Evolutionary conservation across 2,113 vertebrate genomes (phyloP).

Genomic region (Aptenodytes patagonicus): DNA sequence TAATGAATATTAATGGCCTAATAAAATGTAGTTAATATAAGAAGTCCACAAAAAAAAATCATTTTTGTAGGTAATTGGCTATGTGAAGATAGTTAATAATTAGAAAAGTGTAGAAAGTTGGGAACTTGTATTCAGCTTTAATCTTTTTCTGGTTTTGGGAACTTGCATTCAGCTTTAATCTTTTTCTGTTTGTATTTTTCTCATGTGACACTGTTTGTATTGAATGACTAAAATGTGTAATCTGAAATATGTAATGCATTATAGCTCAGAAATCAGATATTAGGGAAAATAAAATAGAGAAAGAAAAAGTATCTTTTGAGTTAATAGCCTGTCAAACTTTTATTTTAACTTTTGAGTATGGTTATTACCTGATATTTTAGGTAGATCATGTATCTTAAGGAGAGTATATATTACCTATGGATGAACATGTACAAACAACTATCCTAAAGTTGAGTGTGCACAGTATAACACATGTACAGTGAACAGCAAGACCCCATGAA

Average conservation of each 20-base stretch:
- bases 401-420: background rate
- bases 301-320: background rate
- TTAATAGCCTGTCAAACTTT: background rate
- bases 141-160: background rate
- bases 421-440: background rate
- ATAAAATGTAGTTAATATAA: background rate
- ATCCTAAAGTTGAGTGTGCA: background rate
- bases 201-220: background rate
- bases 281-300: background rate
- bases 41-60: background rate
- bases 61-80: background rate
- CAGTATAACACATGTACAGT: background rate
- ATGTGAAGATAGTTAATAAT: background rate
- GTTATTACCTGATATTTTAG: background rate
- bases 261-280: background rate
- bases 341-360: background rate
- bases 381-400: background rate
- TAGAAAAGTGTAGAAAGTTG: background rate
- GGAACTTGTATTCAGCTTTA: background rate
- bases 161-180: background rate
- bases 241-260: background rate
- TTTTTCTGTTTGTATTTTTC: background rate
- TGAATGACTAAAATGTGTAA: background rate
- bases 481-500: background rate
- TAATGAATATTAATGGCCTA: background rate